phyloP scores from a whole-genome alignment of 1,140 invertebrate genomes.

The Mesaphorura yosii region DNA sequence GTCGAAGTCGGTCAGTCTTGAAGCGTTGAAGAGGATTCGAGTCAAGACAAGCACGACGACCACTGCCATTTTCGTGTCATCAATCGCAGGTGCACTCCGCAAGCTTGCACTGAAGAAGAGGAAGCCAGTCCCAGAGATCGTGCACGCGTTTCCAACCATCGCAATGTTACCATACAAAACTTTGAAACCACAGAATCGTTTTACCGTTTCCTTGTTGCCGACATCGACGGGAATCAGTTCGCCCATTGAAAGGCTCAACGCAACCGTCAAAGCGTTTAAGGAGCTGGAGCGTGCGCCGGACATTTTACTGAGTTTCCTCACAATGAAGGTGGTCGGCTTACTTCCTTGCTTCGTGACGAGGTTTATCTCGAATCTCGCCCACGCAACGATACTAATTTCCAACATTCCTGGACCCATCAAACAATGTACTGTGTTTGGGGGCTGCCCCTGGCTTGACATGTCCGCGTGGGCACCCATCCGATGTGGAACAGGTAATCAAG shows the following conservation, averaged over 20 bases:
- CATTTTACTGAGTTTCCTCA: constrained; percentile 19
- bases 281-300: constrained; percentile 15
- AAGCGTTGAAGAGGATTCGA: constrained; percentile 10
- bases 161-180: constrained; percentile 23
- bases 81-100: constrained; percentile 9
- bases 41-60: constrained; percentile 11
- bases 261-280: not conserved
- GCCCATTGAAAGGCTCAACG: constrained; percentile 7
- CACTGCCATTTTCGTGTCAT: constrained; percentile 9
- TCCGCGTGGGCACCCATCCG: constrained; percentile 27
- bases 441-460: constrained; percentile 22
- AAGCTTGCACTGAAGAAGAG: constrained; percentile 9
- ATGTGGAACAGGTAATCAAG: constrained; percentile 21
- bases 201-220: constrained; percentile 18
- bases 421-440: constrained; percentile 20
- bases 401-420: constrained; percentile 29
- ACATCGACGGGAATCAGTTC: constrained; percentile 13
- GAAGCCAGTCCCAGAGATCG: constrained; percentile 2
- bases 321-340: constrained; percentile 21
- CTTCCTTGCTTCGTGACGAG: constrained; percentile 17
- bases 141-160: constrained; percentile 8
- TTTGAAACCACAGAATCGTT: constrained; percentile 24
- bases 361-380: constrained; percentile 12
- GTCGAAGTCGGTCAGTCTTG: constrained; percentile 13
- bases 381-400: constrained; percentile 18